Conservation (phyloP, 2,797 vertebrate genomes). For the Falco cherrug region DNA sequence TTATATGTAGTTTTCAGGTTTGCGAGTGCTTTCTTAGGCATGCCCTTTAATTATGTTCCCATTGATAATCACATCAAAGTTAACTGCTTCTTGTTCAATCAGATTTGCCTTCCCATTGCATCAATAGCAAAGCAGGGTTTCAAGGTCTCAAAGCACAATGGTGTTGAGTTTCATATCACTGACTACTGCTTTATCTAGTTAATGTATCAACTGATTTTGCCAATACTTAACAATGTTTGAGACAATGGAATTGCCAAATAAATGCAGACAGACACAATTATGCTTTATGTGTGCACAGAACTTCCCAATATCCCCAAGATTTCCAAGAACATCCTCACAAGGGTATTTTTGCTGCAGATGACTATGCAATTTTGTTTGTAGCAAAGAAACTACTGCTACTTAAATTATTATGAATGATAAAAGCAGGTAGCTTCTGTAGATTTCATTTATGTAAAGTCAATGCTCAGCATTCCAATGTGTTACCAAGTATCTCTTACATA, state of each 20-base stretch:
- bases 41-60: neutral
- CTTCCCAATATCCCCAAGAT: neutral
- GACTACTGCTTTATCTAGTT: neutral
- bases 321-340: neutral
- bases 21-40: neutral
- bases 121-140: neutral
- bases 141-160: neutral
- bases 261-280: neutral
- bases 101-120: neutral
- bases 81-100: neutral
- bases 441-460: neutral
- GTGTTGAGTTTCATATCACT: neutral
- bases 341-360: neutral
- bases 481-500: neutral
- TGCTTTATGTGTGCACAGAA: neutral
- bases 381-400: neutral
- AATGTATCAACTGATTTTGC: neutral
- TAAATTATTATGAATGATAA: neutral
- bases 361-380: neutral
- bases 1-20: neutral
- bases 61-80: neutral
- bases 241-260: neutral
- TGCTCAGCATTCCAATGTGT: rapidly evolving
- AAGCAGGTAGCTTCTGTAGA: neutral
- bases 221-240: neutral